Conservation (phyloP, 2,888 invertebrate genomes). For the Eueremaeus valkanovi region DNA sequence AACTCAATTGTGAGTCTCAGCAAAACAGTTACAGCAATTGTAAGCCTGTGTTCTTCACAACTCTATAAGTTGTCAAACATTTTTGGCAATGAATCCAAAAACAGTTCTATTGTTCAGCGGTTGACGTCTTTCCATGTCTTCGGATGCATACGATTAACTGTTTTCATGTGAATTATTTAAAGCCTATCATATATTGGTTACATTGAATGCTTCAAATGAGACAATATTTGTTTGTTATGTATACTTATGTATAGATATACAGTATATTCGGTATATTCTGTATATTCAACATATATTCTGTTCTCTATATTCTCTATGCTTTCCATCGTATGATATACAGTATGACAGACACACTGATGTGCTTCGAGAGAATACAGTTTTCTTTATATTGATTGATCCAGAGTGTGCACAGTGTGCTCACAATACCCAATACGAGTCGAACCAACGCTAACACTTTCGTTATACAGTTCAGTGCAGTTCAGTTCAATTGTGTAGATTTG, state of each 20-base stretch:
- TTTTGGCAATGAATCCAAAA: constrained; percentile 13
- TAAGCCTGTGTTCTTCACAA: background rate
- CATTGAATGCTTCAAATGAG: constrained; percentile 2
- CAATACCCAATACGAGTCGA: background rate
- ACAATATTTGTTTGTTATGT: constrained; percentile 3
- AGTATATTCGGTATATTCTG: constrained; percentile 17
- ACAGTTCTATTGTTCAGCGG: constrained; percentile 3
- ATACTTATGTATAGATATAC: no score
- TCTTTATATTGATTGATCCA: background rate
- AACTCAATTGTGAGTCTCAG: background rate
- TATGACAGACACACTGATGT: background rate
- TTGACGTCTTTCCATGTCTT: constrained; percentile 4
- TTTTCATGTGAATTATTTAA: constrained; percentile 16
- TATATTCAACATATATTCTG: no score
- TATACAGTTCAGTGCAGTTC: background rate
- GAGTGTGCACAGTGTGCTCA: no score
- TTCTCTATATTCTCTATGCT: background rate
- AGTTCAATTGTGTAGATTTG: no score
- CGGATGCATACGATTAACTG: background rate
- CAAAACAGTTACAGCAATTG: background rate
- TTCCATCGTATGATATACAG: background rate
- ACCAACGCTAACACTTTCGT: background rate
- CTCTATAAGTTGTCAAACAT: background rate
- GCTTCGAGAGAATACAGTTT: background rate
- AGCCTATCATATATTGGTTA: background rate